Conservation (phyloP, 2,797 vertebrate genomes). For the Galagoides demidoff region DNA sequence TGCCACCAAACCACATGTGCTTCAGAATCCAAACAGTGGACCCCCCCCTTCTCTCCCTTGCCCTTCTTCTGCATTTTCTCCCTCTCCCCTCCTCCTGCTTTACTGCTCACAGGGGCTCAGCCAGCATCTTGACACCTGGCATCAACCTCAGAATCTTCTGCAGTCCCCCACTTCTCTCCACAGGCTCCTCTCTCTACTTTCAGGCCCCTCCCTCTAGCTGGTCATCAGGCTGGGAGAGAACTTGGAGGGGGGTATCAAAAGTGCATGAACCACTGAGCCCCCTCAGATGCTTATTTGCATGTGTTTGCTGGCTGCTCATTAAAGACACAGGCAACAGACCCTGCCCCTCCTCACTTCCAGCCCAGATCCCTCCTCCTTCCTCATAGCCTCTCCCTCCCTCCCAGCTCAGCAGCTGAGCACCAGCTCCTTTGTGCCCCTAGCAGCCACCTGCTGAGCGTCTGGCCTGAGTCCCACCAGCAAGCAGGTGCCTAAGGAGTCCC, state of each 20-base stretch:
- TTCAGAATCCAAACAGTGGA: background rate
- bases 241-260: background rate
- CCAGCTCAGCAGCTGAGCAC: constrained; percentile 62
- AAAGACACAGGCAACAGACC: constrained; percentile 53
- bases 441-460: constrained; percentile 77
- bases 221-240: background rate
- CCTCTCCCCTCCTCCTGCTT: background rate
- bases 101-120: background rate
- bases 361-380: background rate
- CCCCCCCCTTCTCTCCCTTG: background rate
- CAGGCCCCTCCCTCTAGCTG: constrained; percentile 44
- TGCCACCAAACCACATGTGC: background rate
- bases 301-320: constrained; percentile 62
- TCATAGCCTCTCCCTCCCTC: constrained; percentile 37
- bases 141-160: background rate
- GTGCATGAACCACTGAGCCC: background rate
- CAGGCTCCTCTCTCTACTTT: background rate
- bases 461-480: constrained; percentile 75
- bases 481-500: constrained; percentile 67
- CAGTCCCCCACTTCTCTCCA: background rate
- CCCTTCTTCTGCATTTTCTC: background rate
- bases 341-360: constrained; percentile 34
- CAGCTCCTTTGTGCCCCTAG: constrained; percentile 71
- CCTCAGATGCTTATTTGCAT: constrained; percentile 59
- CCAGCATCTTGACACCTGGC: background rate